A percentile compares a stretch with the other conserved stretches of the same genome.
Conservation (phyloP, 2,888 invertebrate genomes). For the Tetragonisca angustula region DNA sequence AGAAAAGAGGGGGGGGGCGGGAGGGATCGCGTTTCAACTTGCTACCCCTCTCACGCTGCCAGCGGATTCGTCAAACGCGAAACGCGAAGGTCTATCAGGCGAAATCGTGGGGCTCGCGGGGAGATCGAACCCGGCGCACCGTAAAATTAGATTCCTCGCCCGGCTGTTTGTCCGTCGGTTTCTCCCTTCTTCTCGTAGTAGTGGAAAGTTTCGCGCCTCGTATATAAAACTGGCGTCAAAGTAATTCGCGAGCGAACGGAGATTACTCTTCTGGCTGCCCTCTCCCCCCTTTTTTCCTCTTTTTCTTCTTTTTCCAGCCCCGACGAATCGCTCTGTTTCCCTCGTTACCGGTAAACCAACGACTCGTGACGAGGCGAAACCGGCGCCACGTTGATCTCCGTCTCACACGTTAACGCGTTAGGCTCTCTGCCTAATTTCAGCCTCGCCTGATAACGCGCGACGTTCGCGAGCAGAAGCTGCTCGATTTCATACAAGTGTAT, state of each 20-base stretch:
- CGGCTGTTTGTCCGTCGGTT: not conserved
- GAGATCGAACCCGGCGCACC: conserved; percentile 14
- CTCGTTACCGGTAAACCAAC: not conserved
- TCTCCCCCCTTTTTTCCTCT: no score
- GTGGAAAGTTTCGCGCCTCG: not conserved
- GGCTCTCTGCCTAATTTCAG: conserved; percentile 29
- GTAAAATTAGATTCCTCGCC: conserved; percentile 23
- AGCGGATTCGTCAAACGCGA: conserved; percentile 9
- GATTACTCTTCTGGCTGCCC: not conserved
- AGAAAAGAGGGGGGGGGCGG: no score
- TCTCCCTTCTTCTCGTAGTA: not conserved
- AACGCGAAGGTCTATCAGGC: not conserved
- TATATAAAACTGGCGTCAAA: not conserved
- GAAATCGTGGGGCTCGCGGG: not conserved
- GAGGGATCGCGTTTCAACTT: not conserved
- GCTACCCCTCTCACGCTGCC: not conserved
- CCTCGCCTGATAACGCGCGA: not conserved
- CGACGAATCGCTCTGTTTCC: not conserved
- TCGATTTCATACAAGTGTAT: not conserved
- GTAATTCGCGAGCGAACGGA: not conserved
- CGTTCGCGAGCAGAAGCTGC: no score
- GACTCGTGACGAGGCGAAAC: not conserved
- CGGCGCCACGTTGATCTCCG: conserved; percentile 13
- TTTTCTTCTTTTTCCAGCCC: not conserved
- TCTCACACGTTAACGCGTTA: conserved; percentile 2